Base-by-base conservation (phyloP, 2,888 invertebrate genomes). In the Hypena proboscidalis region DNA sequence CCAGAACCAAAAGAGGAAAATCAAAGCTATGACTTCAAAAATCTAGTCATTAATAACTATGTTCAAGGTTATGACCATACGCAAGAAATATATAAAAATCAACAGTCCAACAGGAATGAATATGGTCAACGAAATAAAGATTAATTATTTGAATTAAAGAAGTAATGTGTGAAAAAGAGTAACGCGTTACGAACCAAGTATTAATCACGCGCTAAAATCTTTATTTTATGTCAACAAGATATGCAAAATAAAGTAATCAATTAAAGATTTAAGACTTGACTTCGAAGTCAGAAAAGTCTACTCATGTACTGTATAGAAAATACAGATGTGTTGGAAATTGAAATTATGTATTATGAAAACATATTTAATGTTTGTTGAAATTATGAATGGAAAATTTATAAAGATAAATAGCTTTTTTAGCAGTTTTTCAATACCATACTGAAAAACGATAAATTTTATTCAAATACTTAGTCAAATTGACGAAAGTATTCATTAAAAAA, bases 21-120 rank as follows among this genome's bases (percentile, higher is more conserved):
- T 55, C 61, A 68, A 35, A 81, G 77, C 31, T 83, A 80, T 48
- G 72, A 85, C 25, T 80, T 82, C 8, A 82, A 83, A 58, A 80
- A 82, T 40, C 66, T 82, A 35, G 74, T 72, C 5, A 82, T 83
- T 6, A 70, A 79, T 49, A 77, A 72, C 53, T 74, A 63, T 46
- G 62, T 59, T 20, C 61, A 73, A 32, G 67, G 58, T 8, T 80
- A 66, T 63, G 20, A 70, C 2, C 59, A 67, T 42, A 33, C 39
- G n/a, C 68, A 66, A 41, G 63, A 70, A 20, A 42, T 63, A 27
- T 74, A 63, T 40, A 58, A 61, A 3, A 70, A 63, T 33, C 56
- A 58, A 31, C 59, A 67, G 30, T n/a, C 54, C 3, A 60, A 47
- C 14, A 63, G 50, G 19, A 68, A 58, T 20, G 68, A 71, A 14